Conservation (phyloP, 2,113 vertebrate species). For the Myotis yumanensis region DNA sequence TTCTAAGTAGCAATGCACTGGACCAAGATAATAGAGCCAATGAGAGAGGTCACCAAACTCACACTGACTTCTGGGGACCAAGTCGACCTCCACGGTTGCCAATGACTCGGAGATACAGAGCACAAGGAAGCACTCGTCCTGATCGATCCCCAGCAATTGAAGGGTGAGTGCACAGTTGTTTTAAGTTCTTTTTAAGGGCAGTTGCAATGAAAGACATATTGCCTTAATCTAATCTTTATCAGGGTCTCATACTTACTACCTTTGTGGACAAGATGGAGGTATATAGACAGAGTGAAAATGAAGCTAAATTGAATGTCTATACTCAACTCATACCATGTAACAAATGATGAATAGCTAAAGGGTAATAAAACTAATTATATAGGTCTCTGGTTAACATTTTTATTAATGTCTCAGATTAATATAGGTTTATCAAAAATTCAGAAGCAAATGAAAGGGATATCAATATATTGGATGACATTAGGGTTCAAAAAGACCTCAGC, state of each 20-base stretch:
- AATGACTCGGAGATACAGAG: slow-evolving; percentile 89
- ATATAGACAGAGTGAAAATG: background rate
- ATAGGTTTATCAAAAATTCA: slow-evolving; percentile 1
- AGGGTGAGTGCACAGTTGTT: slow-evolving; percentile 85
- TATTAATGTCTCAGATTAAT: slow-evolving; percentile 16
- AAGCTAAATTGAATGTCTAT: slow-evolving; percentile 9
- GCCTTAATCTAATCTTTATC: background rate
- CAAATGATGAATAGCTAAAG: background rate
- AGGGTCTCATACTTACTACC: background rate
- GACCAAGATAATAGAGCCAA: slow-evolving; percentile 88
- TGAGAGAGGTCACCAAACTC: slow-evolving; percentile 83
- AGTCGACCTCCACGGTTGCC: slow-evolving; percentile 91
- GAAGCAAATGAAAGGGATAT: background rate
- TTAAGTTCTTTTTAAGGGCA: background rate
- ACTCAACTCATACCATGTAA: background rate
- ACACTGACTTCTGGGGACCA: slow-evolving; percentile 91
- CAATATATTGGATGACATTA: slow-evolving; percentile 14
- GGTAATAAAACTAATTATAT: slow-evolving; percentile 2
- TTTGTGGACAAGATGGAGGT: slow-evolving; percentile 4
- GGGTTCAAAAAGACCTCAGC: background rate
- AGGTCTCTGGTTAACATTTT: slow-evolving; percentile 11
- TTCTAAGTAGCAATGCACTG: slow-evolving; percentile 84
- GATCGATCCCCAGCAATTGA: slow-evolving; percentile 96
- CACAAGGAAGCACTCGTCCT: slow-evolving; percentile 91
- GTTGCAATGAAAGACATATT: background rate